Percentiles rank a stretch among this genome's conserved stretches.
Evolutionary conservation across 2,888 invertebrate genomes (phyloP).

Genomic region (Rhaphigaster nebulosa): DNA sequence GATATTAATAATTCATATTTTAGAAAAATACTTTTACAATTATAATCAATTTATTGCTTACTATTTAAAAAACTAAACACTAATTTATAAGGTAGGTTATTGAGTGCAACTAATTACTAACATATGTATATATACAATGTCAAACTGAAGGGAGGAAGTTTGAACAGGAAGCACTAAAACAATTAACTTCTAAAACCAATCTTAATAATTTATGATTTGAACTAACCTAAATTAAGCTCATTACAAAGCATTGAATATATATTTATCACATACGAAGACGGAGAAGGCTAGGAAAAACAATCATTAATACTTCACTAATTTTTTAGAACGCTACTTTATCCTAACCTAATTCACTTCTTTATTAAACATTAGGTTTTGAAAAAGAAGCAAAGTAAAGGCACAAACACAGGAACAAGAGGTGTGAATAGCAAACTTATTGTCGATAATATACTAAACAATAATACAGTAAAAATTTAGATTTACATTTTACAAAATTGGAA

Average conservation of each 20-base stretch:
- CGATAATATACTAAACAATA: background rate
- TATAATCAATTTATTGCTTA: background rate
- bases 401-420: slow-evolving; percentile 5
- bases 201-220: background rate
- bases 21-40: background rate
- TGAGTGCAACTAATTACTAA: slow-evolving; percentile 7
- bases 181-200: background rate
- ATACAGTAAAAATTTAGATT: background rate
- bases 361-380: background rate
- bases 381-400: slow-evolving; percentile 20
- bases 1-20: background rate
- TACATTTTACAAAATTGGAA: background rate
- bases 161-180: background rate
- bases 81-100: background rate
- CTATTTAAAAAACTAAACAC: background rate
- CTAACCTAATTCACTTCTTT: background rate
- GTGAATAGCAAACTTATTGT: background rate
- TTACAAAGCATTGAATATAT: background rate
- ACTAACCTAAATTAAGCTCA: background rate
- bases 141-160: background rate
- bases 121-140: background rate
- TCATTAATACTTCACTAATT: background rate
- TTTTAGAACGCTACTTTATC: background rate
- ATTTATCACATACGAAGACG: slow-evolving; percentile 38
- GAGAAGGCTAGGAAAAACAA: background rate